Evolutionary conservation across 1,140 invertebrate species (phyloP), one percentile per base, ranked within the genome.

Genomic region (Caenorhabditis briggsae): DNA sequence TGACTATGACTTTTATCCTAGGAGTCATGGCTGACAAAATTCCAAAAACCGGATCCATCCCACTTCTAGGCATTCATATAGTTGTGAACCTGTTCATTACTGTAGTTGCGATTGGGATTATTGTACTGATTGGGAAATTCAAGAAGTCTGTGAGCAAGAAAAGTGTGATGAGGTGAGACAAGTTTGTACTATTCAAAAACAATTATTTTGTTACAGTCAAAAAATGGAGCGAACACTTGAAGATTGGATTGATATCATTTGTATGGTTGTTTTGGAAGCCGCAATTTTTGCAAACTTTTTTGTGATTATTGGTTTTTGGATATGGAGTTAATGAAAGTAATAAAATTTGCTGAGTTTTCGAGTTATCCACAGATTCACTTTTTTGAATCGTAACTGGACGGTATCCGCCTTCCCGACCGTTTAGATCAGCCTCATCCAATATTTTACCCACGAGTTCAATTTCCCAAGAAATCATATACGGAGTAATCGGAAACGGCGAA

Each of bases 221-320:
- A 23, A 23, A 61, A 5, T 61, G 59, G 23, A 33, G 25, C 25
- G 25, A 12, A 14, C 14, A 12, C 23, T 61, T 23, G 59, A 23
- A 2, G 59, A 61, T 61, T 23, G 20, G 11, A 7, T 61, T 3
- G 59, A 61, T 25, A 61, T 23, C 23, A 61, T 61, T 25, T 61
- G 59, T 9, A 61, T 61, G 59, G n/a, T 20, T 33, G 25, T 61
- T 12, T 25, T 61, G 23, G 59, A 61, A 61, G 18, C 14, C 1
- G 20, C 25, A 23, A 61, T 25, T 61, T 8, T 20, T 61, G 59
- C 59, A 1, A 61, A 61, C 14, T 61, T 61, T 14, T 61, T 25
- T 61, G 59, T 61, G 59, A 61, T 61, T 2, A 61, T 61, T 61
- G 59, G 59, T 20, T 25, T 61, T 25, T 61, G 59, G 59, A 61